Conservation (phyloP, 2,113 vertebrate genomes). For the Rhipidura dahli region DNA sequence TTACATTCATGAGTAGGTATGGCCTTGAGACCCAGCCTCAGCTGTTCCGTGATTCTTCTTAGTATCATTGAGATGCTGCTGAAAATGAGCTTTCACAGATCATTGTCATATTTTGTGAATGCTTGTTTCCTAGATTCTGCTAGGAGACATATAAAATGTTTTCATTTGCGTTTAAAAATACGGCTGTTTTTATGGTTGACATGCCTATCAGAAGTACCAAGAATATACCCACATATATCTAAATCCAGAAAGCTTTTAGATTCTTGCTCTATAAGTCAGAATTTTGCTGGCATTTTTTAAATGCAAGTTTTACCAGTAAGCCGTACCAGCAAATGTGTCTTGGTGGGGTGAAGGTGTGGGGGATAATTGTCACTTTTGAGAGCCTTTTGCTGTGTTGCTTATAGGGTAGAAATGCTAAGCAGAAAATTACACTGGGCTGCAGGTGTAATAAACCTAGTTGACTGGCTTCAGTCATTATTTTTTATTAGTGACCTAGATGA, state of each 20-base stretch:
- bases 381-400: not conserved
- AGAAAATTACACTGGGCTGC: not conserved
- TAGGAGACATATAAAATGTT: not conserved
- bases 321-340: not conserved
- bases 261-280: not conserved
- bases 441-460: not conserved
- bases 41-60: not conserved
- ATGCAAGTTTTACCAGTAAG: not conserved
- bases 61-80: not conserved
- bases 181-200: not conserved
- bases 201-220: not conserved
- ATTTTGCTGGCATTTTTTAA: not conserved
- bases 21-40: not conserved
- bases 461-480: not conserved
- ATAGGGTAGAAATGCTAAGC: not conserved
- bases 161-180: not conserved
- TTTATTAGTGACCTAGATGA: not conserved
- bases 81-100: not conserved
- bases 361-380: not conserved
- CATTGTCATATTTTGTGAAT: not conserved
- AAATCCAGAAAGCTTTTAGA: not conserved
- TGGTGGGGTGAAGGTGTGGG: accelerated
- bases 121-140: not conserved
- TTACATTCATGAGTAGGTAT: not conserved
- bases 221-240: not conserved